These are phyloP conservation scores for Xiphias gladius DNA, from an alignment of 2,113 vertebrate genomes.

Conservation along the genomic window DNA sequence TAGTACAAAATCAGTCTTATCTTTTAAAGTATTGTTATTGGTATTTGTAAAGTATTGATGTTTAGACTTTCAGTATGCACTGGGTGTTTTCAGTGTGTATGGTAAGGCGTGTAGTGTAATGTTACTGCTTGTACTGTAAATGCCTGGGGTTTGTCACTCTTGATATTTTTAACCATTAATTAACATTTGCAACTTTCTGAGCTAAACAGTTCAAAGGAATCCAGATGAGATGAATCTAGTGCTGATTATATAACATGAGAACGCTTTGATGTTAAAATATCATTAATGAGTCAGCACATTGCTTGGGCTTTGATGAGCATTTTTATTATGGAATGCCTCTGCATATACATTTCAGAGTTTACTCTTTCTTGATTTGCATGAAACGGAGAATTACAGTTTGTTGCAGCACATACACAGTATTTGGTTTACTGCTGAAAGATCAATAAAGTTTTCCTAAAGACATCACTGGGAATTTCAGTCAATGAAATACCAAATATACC, in stretches of 20 bases:
- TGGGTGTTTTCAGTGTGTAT: constrained; percentile 19
- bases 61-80: background rate
- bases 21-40: constrained; percentile 15
- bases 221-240: constrained; percentile 29
- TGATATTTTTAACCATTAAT: constrained; percentile 38
- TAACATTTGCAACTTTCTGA: constrained; percentile 29
- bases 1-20: background rate
- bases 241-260: constrained; percentile 33
- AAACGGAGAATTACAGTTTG: constrained; percentile 5
- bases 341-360: constrained; percentile 18
- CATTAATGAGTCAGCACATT: constrained; percentile 52
- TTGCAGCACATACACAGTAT: constrained; percentile 6
- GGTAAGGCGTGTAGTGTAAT: background rate
- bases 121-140: constrained; percentile 23
- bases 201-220: constrained; percentile 48
- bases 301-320: constrained; percentile 18
- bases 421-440: constrained; percentile 23
- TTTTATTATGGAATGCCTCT: constrained; percentile 28
- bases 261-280: constrained; percentile 54
- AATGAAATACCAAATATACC: background rate
- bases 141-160: background rate
- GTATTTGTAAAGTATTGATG: background rate
- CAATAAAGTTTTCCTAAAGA: constrained; percentile 49
- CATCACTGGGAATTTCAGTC: background rate
- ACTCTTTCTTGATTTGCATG: constrained; percentile 31